Evolutionary conservation across 2,113 vertebrate species (phyloP).

Genomic region (Uropsilus gracilis): DNA sequence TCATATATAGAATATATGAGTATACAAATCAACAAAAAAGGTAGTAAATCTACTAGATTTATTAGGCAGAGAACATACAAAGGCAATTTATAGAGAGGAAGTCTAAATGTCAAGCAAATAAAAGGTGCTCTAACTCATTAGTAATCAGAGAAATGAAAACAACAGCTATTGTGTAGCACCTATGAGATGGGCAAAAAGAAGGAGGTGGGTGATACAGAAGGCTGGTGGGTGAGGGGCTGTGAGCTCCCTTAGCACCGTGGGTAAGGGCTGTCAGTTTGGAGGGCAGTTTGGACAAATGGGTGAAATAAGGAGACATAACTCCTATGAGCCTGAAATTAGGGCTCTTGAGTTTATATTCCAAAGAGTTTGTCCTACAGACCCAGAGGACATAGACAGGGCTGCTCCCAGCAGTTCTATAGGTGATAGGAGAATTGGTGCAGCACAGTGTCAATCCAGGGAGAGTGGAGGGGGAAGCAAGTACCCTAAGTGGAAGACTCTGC

Average conservation of each 20-base stretch:
- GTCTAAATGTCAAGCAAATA: background rate
- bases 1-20: background rate
- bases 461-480: background rate
- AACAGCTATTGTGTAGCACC: background rate
- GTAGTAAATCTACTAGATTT: background rate
- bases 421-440: background rate
- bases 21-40: conserved; percentile 28
- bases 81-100: background rate
- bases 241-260: background rate
- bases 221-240: background rate
- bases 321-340: background rate
- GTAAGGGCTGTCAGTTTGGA: background rate
- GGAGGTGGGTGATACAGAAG: background rate
- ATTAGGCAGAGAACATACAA: background rate
- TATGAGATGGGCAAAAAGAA: background rate
- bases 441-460: background rate
- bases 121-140: conserved; percentile 2
- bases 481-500: background rate
- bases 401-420: background rate
- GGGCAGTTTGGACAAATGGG: background rate
- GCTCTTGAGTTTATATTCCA: background rate
- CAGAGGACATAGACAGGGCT: background rate
- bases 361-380: background rate
- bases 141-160: background rate
- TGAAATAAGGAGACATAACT: background rate